A percentile compares a stretch with the other conserved stretches of the same genome.
These are phyloP conservation scores for Macrophya alboannulata DNA, from an alignment of 2,888 invertebrate species.

Conservation along the genomic window DNA sequence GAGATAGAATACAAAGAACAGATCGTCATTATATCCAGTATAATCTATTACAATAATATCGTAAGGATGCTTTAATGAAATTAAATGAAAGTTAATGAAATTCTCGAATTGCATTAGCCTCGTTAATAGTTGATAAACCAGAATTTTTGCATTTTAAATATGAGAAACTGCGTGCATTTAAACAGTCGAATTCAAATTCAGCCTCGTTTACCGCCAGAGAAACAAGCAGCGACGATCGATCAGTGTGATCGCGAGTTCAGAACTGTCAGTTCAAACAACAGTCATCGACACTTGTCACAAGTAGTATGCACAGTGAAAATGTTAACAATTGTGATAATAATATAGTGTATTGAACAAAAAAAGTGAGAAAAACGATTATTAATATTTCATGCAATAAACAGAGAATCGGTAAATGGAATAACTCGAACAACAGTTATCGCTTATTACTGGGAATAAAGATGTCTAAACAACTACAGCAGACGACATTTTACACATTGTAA, in stretches of 20 bases:
- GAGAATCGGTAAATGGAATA: not conserved
- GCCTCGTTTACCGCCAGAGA: not conserved
- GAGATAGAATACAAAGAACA: not conserved
- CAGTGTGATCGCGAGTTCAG: not conserved
- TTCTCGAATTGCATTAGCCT: no score
- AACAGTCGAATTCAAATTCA: not conserved
- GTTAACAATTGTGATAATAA: not conserved
- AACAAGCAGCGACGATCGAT: slow-evolving; percentile 6
- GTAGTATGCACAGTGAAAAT: not conserved
- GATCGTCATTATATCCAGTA: not conserved
- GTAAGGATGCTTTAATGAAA: no score
- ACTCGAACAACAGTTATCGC: not conserved
- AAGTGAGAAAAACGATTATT: not conserved
- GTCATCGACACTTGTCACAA: not conserved
- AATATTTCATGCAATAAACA: not conserved
- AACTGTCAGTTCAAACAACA: slow-evolving; percentile 12
- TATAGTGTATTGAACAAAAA: not conserved
- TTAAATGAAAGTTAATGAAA: no score
- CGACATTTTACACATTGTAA: not conserved
- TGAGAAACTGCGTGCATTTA: not conserved
- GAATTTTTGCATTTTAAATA: not conserved
- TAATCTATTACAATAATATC: not conserved
- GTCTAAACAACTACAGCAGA: not conserved
- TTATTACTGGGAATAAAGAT: not conserved
- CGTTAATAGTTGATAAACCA: not conserved